Evolutionary conservation across 1,140 invertebrate species (phyloP).

Genomic region (Drosophila lowei): DNA sequence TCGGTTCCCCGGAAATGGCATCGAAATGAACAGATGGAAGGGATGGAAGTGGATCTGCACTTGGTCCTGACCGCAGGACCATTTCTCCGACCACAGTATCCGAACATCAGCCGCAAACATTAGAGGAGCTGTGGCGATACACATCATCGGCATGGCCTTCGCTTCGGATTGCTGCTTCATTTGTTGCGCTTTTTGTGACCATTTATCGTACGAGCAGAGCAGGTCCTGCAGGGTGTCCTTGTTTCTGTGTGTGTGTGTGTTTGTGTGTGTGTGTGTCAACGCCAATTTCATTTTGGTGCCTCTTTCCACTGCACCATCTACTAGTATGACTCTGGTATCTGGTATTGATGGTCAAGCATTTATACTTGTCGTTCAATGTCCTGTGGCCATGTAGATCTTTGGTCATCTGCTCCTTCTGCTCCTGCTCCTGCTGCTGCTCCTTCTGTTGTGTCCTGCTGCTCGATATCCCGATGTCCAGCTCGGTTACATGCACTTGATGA

Average conservation of each 20-base stretch:
- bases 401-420: constrained; percentile 18
- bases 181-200: constrained; percentile 56
- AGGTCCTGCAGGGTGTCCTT: constrained; percentile 1
- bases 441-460: constrained; percentile 2
- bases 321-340: constrained; percentile 28
- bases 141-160: constrained; percentile 46
- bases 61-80: constrained; percentile 38
- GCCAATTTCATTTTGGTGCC: constrained; percentile 59
- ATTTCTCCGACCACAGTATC: constrained; percentile 23
- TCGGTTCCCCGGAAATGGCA: constrained; percentile 36
- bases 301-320: constrained; percentile 22
- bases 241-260: constrained; percentile 26
- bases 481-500: constrained; percentile 69
- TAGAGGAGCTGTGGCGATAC: constrained; percentile 54
- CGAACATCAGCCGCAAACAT: constrained; percentile 56
- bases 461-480: constrained; percentile 43
- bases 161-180: constrained; percentile 38
- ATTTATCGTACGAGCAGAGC: constrained; percentile 37
- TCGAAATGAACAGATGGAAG: constrained; percentile 4
- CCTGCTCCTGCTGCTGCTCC: constrained; percentile 1
- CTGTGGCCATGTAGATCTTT: constrained; percentile 51
- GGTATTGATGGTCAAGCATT: constrained; percentile 72
- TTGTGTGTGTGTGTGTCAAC: constrained; percentile 42
- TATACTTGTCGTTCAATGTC: constrained; percentile 74
- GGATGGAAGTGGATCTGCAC: not conserved